Evolutionary conservation across 2,888 invertebrate genomes (phyloP), one percentile per base, ranked within the genome.

Genomic region (Odontothrips loti): DNA sequence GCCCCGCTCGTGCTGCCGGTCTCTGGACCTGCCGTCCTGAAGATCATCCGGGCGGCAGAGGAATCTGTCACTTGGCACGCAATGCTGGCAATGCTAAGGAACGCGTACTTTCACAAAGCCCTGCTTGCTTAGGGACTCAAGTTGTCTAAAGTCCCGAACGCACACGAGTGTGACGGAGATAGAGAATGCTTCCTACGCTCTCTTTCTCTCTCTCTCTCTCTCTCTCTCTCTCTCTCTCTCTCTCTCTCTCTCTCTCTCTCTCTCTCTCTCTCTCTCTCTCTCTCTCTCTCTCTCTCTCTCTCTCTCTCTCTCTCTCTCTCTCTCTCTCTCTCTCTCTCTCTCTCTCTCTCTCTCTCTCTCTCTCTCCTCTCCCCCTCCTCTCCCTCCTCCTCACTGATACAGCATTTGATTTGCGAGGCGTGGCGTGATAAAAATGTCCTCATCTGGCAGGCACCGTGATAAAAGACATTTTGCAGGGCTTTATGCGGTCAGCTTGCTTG

Each of bases 351-450:
- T 20, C 20, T 58, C 17, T n/a, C 58, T 43, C 20, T 20, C 15
- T 11, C 58, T 58, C 58, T 58, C 20, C 6, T 15, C 58, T 17
- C 17, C 20, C 58, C 58, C 58, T 17, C n/a, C 17, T 2, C 51
- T 17, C 58, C n/a, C 58, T 58, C 17, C n/a, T 6, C 17, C 11
- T 68, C 27, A 27, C n/a, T 6, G 68, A 23, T 11, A 68, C n/a
- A 23, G 23, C 68, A 23, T 75, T 27, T 75, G 68, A 75, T 75
- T 75, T 75, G 68, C 68, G 68, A 27, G 23, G 68, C 68, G 68
- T 75, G 68, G 11, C 68, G 27, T 27, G 68, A 75, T 75, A 75
- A 75, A 75, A 75, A 75, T 27, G 68, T 75, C 68, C 68, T 27
- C 68, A 11, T 23, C 68, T 27, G 68, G 68, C 23, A 11, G 68